Evolutionary conservation across 1,140 invertebrate species (phyloP), one percentile per base, ranked within the genome.

Genomic region (Cydia splendana): DNA sequence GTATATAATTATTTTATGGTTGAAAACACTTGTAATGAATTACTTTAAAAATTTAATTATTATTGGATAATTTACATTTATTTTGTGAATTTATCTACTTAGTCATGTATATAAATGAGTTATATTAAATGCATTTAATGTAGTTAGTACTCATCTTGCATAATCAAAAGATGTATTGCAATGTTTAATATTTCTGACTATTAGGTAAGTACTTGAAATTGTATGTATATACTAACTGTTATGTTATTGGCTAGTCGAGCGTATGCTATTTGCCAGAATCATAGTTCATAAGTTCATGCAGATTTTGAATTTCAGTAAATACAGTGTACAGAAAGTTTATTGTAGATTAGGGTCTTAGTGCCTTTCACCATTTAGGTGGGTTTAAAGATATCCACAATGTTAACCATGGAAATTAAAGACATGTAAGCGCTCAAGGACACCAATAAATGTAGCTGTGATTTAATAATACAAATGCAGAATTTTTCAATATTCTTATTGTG

Each of bases 261-360:
- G 80, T 79, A 79, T 80, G 82, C 81, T 84, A 76, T 85, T 71
- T 79, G 81, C 80, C 79, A 82, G 76, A 83, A 74, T 48, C 67
- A 20, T 79, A 81, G 77, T 81, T 80, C 78, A 77, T 78, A 45
- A 81, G 77, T 81, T 80, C 78, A 77, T 78, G 53, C 74, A 78
- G 67, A 80, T 77, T 79, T 80, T 75, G 76, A 87, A 81, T 82
- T 77, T 79, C 76, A 81, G 15, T 28, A 42, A 57, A 79, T 82
- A 78, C 77, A 78, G 77, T 89, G 86, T 90, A 91, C 84, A 91
- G 85, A 91, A 86, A 88, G 87, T 86, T 75, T 89, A 89, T 88
- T 71, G 87, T 90, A 91, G 88, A 82, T 81, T 91, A 89, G 88
- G 86, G 87, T 88, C 84, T 85, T 91, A 91, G 89, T 91, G 89